Percentiles rank a stretch among this genome's conserved stretches.
Conservation (phyloP, 2,888 invertebrate species). For the Hypercompe scribonia region DNA sequence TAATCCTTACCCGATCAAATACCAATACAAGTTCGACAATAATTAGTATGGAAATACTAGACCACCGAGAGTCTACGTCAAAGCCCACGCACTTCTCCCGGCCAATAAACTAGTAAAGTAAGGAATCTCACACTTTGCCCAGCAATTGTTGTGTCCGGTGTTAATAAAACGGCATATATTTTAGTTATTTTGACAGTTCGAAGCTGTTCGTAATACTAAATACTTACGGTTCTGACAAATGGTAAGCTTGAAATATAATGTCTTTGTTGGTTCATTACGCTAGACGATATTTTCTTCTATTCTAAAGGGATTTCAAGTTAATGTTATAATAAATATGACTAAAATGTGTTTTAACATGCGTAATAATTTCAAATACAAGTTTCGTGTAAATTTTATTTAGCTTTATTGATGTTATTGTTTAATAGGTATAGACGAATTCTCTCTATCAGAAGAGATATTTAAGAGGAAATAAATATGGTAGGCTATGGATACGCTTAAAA, state of each 20-base stretch:
- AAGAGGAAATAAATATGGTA: neutral
- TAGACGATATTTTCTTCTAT: neutral
- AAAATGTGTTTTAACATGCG: too few species aligned
- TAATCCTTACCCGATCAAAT: conserved; percentile 18
- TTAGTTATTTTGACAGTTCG: conserved; percentile 85
- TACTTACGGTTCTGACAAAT: conserved; percentile 59
- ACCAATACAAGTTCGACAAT: conserved; percentile 44
- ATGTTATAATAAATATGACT: too few species aligned
- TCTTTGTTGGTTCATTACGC: neutral
- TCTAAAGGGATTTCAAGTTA: too few species aligned
- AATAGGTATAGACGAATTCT: neutral
- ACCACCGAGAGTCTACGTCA: conserved; percentile 68
- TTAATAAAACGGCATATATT: conserved; percentile 85
- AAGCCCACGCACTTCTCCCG: conserved; percentile 72
- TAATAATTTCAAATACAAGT: too few species aligned
- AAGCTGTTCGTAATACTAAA: conserved; percentile 74
- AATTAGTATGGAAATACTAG: conserved; percentile 67
- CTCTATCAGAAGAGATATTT: neutral
- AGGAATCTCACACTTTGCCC: conserved; percentile 83
- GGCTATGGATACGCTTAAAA: neutral
- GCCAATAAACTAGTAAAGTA: conserved; percentile 79
- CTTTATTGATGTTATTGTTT: neutral
- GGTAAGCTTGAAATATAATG: conserved; percentile 15
- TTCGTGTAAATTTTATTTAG: neutral
- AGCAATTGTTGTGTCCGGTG: conserved; percentile 81